Evolutionary conservation across 2,888 invertebrate species (phyloP), one percentile per base, ranked within the genome.

Genomic region (Pammene aurita): DNA sequence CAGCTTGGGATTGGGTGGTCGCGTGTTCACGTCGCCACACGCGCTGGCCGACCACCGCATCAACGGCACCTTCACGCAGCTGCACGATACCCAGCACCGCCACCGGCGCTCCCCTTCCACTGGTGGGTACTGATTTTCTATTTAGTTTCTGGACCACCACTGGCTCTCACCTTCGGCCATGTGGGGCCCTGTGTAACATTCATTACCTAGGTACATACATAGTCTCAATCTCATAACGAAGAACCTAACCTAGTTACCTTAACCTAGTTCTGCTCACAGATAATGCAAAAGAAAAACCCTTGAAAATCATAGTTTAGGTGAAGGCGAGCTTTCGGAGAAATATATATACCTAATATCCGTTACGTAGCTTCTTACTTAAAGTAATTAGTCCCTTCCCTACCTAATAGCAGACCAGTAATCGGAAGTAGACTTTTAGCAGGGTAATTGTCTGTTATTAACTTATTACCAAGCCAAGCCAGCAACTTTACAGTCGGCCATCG

Each of bases 1-100:
- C 76, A 95, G 92, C 76, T 83, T 95, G 18, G 95, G 95, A 0
- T 86, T 95, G n/a, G 95, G 95, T 0, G 94, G 94, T 11, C 87
- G 94, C 7, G 93, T 94, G 74, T 95, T 95, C 80, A 89, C 85
- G 52, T 93, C 93, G 0, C 90, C 92, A 0, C 94, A 93, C 73
- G 93, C 91, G 80, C 81, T 93, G 65, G 89, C 92, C 11, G 80
- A 92, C 16, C 94, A 94, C 76, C 86, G 90, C 60, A 84, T 93
- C 74, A 93, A 93, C 75, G 93, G 93, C 42, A 88, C 92, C 26
- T 93, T 94, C 80, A 81, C 79, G 7, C 93, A 93, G 71, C 79
- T 93, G 26, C 94, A 94, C 77, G 93, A 94, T 74, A 84, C 81
- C 0, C 84, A 88, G 67, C 92, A 93, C 71, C 83, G 93, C 0